Percentiles rank a stretch among this genome's conserved stretches.
Evolutionary conservation across 2,113 vertebrate species (phyloP).

Genomic region (Orthochromis malagaraziensis): DNA sequence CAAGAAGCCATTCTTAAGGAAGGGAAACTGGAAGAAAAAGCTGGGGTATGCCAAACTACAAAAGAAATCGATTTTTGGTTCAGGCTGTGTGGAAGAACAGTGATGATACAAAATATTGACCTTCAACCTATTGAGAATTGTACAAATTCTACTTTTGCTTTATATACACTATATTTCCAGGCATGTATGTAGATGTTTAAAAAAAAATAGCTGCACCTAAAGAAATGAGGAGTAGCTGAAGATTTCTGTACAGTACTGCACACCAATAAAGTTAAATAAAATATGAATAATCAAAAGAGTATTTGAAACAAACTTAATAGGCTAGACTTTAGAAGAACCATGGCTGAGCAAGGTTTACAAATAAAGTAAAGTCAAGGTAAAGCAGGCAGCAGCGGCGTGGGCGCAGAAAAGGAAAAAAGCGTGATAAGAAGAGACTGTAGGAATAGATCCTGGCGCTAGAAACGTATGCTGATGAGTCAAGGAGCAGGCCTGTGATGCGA

Average conservation of each 20-base stretch:
- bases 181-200: neutral
- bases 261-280: neutral
- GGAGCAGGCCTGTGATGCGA: constrained; percentile 51
- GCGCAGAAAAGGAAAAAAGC: constrained; percentile 17
- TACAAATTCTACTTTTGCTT: neutral
- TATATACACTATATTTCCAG: neutral
- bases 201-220: neutral
- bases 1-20: neutral
- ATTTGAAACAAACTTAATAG: neutral
- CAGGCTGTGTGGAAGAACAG: neutral
- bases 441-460: constrained; percentile 35
- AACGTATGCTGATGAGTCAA: constrained; percentile 62
- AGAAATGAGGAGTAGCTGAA: neutral
- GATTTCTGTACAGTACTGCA: neutral
- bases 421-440: constrained; percentile 23
- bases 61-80: neutral
- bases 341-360: neutral
- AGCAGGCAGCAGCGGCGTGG: constrained; percentile 16
- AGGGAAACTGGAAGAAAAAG: neutral
- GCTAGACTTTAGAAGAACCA: neutral
- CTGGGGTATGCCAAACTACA: neutral
- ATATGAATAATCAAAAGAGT: neutral
- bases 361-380: neutral
- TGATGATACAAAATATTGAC: neutral
- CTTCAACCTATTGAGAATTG: neutral